Percentiles rank a stretch among this genome's conserved stretches.
These are phyloP conservation scores for Xiphophorus couchianus DNA, from an alignment of 2,113 vertebrate species.

Conservation along the genomic window DNA sequence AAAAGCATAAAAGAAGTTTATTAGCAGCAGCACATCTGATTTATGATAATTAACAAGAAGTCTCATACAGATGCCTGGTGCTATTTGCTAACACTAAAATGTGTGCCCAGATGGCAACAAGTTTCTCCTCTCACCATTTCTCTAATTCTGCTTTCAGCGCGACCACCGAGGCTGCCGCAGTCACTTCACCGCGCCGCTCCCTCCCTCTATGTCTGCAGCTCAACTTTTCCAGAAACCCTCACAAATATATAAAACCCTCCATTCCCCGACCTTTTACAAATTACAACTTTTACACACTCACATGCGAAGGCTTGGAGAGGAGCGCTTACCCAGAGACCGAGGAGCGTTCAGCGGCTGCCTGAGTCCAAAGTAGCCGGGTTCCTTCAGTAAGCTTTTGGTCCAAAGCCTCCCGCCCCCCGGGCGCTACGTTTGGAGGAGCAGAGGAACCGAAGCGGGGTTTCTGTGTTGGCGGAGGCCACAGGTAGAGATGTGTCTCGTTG, in stretches of 20 bases:
- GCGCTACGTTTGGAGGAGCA: neutral
- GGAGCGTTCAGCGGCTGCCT: conserved; percentile 35
- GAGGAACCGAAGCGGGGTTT: neutral
- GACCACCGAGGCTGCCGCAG: conserved; percentile 39
- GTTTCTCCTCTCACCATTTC: conserved; percentile 41
- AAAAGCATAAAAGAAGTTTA: neutral
- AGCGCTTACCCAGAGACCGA: conserved; percentile 7
- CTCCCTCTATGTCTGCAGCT: neutral
- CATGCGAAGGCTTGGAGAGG: neutral
- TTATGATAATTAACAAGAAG: neutral
- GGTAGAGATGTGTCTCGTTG: neutral
- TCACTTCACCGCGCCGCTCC: conserved; percentile 1
- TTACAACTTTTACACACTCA: conserved; percentile 38
- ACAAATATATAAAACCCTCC: neutral
- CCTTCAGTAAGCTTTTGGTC: conserved; percentile 1
- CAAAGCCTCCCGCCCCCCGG: neutral
- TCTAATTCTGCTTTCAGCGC: neutral
- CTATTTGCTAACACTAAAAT: neutral
- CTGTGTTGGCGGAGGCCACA: neutral
- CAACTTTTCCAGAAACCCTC: conserved; percentile 35
- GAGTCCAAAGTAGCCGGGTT: conserved; percentile 35
- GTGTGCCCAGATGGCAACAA: conserved; percentile 55
- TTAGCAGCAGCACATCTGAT: neutral
- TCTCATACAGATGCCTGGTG: neutral
- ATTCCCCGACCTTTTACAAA: neutral